Conservation (phyloP, 2,888 invertebrate species). For the Synanthedon myopaeformis region DNA sequence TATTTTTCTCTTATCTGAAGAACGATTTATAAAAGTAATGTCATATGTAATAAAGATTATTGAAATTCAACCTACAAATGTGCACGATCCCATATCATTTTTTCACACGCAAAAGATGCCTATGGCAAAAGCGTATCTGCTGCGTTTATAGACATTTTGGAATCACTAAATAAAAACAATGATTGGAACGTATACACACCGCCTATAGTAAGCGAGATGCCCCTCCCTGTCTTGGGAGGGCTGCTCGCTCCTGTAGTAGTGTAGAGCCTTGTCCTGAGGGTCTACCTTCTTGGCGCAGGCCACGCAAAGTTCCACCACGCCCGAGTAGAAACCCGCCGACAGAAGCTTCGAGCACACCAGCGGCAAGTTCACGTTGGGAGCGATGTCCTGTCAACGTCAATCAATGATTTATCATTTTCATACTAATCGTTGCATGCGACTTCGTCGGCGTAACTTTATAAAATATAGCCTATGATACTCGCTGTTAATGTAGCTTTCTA, state of each 20-base stretch:
- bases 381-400: constrained; percentile 70
- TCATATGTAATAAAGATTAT: too few species aligned
- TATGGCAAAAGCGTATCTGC: too few species aligned
- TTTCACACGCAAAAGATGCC: too few species aligned
- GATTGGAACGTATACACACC: constrained; percentile 38
- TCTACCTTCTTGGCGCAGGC: constrained; percentile 89
- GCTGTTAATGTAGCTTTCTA: too few species aligned
- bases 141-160: neutral
- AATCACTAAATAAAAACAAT: neutral
- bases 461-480: too few species aligned
- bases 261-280: constrained; percentile 87
- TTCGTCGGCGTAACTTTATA: too few species aligned
- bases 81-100: too few species aligned
- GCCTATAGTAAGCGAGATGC: constrained; percentile 76
- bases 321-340: constrained; percentile 84
- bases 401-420: too few species aligned
- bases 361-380: constrained; percentile 85
- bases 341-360: constrained; percentile 88
- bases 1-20: too few species aligned
- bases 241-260: constrained; percentile 88
- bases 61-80: too few species aligned
- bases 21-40: too few species aligned
- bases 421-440: too few species aligned
- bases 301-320: constrained; percentile 89
- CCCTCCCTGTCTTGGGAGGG: constrained; percentile 88